Conservation (phyloP, 2,797 vertebrate species). For the Enteromius viviparus region DNA sequence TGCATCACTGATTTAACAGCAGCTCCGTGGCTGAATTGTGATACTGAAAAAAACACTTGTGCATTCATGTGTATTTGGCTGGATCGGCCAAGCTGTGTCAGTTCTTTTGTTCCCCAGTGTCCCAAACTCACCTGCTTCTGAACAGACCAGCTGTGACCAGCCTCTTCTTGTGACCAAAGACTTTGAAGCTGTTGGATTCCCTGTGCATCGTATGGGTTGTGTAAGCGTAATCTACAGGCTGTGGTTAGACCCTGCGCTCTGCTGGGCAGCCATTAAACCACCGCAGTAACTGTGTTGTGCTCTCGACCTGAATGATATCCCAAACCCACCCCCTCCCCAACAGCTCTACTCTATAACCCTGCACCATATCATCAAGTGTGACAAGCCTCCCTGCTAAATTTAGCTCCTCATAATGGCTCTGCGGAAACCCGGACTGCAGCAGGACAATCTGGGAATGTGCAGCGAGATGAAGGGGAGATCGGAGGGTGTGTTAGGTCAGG, state of each 20-base stretch:
- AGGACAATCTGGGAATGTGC: constrained; percentile 47
- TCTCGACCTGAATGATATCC: constrained; percentile 60
- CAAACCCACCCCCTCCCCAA: constrained; percentile 61
- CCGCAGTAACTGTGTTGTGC: constrained; percentile 38
- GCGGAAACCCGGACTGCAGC: constrained; percentile 50
- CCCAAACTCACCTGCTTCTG: constrained; percentile 12
- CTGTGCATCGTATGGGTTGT: not conserved
- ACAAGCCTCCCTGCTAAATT: constrained; percentile 68
- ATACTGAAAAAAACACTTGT: not conserved
- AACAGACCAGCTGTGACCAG: constrained; percentile 28
- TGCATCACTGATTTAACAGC: not conserved
- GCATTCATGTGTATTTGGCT: constrained; percentile 23
- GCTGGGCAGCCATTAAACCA: constrained; percentile 37
- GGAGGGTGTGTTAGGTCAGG: constrained; percentile 13
- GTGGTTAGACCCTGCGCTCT: constrained; percentile 27
- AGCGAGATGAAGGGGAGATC: constrained; percentile 32
- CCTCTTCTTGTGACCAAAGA: constrained; percentile 7
- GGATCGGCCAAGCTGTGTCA: constrained; percentile 9
- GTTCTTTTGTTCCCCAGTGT: constrained; percentile 16
- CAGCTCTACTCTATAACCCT: constrained; percentile 48
- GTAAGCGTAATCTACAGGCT: constrained; percentile 23
- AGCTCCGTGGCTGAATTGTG: not conserved
- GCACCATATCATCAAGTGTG: constrained; percentile 59
- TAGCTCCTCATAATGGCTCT: constrained; percentile 50
- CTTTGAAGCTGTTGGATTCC: constrained; percentile 3